Conservation (phyloP, 2,888 invertebrate species). For the Agrotis ipsilon region DNA sequence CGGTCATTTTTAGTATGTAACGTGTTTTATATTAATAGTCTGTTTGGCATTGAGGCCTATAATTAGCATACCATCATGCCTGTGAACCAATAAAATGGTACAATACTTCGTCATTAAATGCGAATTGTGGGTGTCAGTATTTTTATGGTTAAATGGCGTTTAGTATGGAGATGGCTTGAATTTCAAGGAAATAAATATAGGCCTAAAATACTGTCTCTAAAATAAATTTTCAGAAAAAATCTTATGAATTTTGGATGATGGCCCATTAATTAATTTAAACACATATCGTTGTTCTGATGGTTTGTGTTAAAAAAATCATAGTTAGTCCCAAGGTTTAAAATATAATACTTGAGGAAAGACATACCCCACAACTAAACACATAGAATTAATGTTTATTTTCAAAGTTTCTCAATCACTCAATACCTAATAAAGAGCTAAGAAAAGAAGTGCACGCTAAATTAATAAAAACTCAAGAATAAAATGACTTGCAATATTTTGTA, state of each 20-base stretch:
- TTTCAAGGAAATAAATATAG: no score
- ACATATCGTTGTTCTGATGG: no score
- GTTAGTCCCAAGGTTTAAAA: no score
- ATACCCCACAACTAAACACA: no score
- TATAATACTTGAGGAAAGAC: no score
- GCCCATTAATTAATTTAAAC: no score
- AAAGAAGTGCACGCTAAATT: not conserved
- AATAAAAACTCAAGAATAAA: not conserved
- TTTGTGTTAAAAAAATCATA: no score
- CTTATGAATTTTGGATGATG: no score
- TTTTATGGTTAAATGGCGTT: not conserved
- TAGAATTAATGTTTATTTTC: not conserved
- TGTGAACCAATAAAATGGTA: not conserved
- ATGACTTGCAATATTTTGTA: conserved; percentile 1
- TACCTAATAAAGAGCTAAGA: no score
- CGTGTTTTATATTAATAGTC: conserved; percentile 7
- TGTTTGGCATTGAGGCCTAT: conserved; percentile 12
- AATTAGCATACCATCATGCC: conserved; percentile 11
- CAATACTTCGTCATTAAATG: not conserved
- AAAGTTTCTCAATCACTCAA: no score
- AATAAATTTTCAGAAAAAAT: no score
- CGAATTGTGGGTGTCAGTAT: not conserved
- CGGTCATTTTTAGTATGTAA: conserved; percentile 5
- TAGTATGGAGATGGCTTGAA: not conserved
- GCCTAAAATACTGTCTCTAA: not conserved